A percentile compares a stretch with the other conserved stretches of the same genome.
phyloP scores from a whole-genome alignment of 2,888 invertebrate genomes.

The Andricus quercusramuli region DNA sequence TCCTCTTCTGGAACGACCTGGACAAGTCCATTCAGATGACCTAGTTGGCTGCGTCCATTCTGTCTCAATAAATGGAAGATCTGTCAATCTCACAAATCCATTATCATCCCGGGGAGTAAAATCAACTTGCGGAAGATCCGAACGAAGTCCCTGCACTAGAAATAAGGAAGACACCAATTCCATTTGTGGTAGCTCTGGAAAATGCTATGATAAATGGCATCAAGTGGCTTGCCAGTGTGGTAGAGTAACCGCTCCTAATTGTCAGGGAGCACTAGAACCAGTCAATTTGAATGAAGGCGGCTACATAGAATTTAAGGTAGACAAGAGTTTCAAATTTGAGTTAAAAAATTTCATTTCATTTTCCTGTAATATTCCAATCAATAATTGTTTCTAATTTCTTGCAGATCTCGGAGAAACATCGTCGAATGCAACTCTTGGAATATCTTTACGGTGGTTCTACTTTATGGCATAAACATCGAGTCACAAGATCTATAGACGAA shows the following conservation, averaged over 20 bases:
- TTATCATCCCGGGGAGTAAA: conserved; percentile 86
- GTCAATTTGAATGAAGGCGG: conserved; percentile 89
- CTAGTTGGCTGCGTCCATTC: conserved; percentile 96
- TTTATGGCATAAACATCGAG: conserved; percentile 81
- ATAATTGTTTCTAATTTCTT: not conserved
- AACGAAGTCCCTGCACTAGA: conserved; percentile 82
- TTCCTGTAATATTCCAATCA: not conserved
- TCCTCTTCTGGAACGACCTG: conserved; percentile 92
- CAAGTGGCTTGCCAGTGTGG: conserved; percentile 86
- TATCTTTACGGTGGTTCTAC: conserved; percentile 87
- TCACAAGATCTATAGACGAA: conserved; percentile 62
- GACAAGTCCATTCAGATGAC: conserved; percentile 94
- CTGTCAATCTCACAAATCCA: conserved; percentile 90
- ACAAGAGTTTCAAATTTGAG: conserved; percentile 45
- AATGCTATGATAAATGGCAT: conserved; percentile 93
- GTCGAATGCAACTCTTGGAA: conserved; percentile 92
- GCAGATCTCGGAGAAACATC: conserved; percentile 89
- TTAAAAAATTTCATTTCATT: conserved; percentile 10
- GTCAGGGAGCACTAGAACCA: conserved; percentile 88
- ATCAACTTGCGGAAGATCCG: conserved; percentile 87
- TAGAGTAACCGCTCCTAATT: conserved; percentile 88
- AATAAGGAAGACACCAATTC: conserved; percentile 75
- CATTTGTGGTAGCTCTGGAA: conserved; percentile 83
- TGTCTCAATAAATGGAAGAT: conserved; percentile 91
- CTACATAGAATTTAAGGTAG: conserved; percentile 85